These are phyloP conservation scores for Cyphomyrus discorhynchus DNA, from an alignment of 2,113 vertebrate genomes.

Conservation along the genomic window DNA sequence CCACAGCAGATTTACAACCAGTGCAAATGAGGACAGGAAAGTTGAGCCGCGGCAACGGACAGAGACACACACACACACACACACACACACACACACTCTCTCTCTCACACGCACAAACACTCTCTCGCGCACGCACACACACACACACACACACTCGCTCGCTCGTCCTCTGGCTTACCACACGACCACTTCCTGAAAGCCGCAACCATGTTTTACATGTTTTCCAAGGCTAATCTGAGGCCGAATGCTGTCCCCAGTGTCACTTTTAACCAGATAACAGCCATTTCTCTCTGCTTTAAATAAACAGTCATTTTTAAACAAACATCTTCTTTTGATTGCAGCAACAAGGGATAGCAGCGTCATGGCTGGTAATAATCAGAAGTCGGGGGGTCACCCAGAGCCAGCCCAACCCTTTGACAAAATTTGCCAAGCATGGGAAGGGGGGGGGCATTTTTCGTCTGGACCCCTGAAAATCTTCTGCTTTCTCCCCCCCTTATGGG, in stretches of 20 bases:
- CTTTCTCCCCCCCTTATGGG: not conserved
- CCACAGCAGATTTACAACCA: conserved; percentile 41
- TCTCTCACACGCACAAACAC: too few relatives aligned
- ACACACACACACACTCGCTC: not conserved
- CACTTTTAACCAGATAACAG: not conserved
- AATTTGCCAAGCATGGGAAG: not conserved
- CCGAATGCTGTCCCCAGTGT: not conserved
- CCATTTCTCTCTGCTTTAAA: not conserved
- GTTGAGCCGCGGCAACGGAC: not conserved
- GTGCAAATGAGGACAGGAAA: not conserved
- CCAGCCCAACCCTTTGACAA: not conserved
- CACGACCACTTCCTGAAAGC: not conserved
- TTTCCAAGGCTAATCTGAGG: not conserved
- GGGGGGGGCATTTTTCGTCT: not conserved
- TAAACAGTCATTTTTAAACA: not conserved
- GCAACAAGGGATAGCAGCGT: not conserved
- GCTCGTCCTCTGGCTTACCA: not conserved
- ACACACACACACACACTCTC: not conserved
- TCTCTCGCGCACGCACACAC: too few relatives aligned
- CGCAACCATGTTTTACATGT: not conserved
- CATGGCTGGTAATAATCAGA: not conserved
- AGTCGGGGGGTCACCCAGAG: not conserved
- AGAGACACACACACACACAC: not conserved
- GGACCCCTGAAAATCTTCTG: not conserved
- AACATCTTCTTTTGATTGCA: not conserved